Conservation (phyloP, 2,797 vertebrate species). For the Pseudochaenichthys georgianus region DNA sequence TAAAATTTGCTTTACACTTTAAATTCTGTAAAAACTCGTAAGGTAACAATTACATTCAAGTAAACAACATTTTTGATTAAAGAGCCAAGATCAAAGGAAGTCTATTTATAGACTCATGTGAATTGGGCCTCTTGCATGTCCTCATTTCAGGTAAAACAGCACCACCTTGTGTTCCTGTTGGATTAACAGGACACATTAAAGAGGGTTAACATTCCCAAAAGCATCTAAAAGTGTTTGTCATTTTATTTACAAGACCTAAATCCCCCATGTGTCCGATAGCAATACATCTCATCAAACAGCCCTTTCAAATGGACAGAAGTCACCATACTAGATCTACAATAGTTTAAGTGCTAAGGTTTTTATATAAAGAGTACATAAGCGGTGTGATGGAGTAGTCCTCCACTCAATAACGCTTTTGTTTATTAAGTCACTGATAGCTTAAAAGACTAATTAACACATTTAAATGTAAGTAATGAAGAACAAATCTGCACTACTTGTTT, state of each 20-base stretch:
- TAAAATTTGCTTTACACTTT: neutral
- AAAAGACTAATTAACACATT: too few relatives aligned
- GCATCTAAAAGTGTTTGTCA: neutral
- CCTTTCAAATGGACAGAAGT: neutral
- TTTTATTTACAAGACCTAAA: neutral
- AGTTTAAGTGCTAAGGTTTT: neutral
- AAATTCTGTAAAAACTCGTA: constrained; percentile 20
- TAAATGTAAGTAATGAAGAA: neutral
- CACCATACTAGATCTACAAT: neutral
- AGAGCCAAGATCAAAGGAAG: constrained; percentile 48
- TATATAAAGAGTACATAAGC: neutral
- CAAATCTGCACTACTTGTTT: neutral
- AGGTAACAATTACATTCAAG: constrained; percentile 18
- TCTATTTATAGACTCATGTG: constrained; percentile 35
- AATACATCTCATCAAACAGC: neutral
- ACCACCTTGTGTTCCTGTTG: constrained; percentile 52
- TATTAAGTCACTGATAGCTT: neutral
- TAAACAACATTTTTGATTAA: constrained; percentile 31
- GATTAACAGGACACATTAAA: neutral
- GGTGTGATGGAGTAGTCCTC: neutral
- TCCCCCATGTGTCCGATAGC: neutral
- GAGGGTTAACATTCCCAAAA: neutral
- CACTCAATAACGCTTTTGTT: neutral
- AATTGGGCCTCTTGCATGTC: neutral
- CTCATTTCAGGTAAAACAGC: constrained; percentile 47